Conservation (phyloP, 2,888 invertebrate genomes). For the Thumatha senex region DNA sequence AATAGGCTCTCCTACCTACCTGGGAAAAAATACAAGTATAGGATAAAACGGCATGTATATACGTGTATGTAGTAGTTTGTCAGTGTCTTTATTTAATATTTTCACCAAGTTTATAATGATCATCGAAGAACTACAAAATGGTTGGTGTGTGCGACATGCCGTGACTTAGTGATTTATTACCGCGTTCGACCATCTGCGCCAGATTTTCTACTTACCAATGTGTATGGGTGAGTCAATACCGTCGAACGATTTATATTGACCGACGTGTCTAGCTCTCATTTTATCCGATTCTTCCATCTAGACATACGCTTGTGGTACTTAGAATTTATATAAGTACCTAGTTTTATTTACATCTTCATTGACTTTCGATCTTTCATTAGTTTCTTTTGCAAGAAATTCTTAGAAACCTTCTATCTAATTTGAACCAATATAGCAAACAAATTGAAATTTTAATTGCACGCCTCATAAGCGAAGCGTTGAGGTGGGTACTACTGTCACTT, state of each 20-base stretch:
- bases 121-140: conserved; percentile 44
- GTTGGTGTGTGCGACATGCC: conserved; percentile 38
- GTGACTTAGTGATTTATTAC: conserved; percentile 61
- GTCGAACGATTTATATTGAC: conserved; percentile 63
- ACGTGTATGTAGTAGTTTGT: not conserved
- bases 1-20: too few relatives aligned
- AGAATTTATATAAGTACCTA: too few relatives aligned
- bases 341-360: too few relatives aligned
- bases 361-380: too few relatives aligned
- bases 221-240: conserved; percentile 57
- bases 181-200: conserved; percentile 59
- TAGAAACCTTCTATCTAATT: too few relatives aligned
- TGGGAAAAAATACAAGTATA: too few relatives aligned
- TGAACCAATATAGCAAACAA: too few relatives aligned
- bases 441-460: too few relatives aligned
- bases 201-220: conserved; percentile 58
- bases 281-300: not conserved
- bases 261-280: conserved; percentile 23
- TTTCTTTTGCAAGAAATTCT: too few relatives aligned
- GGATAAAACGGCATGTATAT: too few relatives aligned
- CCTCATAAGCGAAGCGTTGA: too few relatives aligned
- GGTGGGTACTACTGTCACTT: too few relatives aligned
- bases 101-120: conserved; percentile 42
- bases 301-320: conserved; percentile 12
- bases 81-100: conserved; percentile 12